These are phyloP conservation scores for Hoplodrina ambigua DNA, from an alignment of 2,888 invertebrate genomes.

Conservation along the genomic window DNA sequence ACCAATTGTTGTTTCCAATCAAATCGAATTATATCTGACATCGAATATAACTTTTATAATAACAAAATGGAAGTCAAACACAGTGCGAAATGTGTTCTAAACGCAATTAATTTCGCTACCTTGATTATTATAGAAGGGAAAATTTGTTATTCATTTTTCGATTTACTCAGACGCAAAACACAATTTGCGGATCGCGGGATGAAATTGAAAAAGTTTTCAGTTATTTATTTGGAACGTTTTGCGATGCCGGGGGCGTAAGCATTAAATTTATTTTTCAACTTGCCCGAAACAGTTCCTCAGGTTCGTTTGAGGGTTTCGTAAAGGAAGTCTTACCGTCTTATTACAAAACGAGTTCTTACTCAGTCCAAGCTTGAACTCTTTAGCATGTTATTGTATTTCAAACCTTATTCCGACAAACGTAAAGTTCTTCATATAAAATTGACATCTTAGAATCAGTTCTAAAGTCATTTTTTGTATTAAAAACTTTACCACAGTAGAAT, in stretches of 20 bases:
- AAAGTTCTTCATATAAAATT: not conserved
- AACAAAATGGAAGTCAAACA: conserved; percentile 50
- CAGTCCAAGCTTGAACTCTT: not conserved
- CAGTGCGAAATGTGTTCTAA: conserved; percentile 64
- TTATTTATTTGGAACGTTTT: conserved; percentile 87
- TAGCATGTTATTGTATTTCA: not conserved
- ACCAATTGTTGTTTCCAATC: conserved; percentile 51
- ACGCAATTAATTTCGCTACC: conserved; percentile 80
- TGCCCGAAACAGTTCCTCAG: conserved; percentile 72
- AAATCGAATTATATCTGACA: conserved; percentile 36
- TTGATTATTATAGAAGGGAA: conserved; percentile 80
- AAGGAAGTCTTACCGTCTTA: conserved; percentile 24
- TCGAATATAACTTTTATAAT: conserved; percentile 30
- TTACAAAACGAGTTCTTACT: not conserved
- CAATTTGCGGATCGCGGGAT: conserved; percentile 87
- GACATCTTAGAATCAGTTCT: not conserved
- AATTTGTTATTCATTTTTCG: conserved; percentile 87
- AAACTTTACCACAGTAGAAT: no score
- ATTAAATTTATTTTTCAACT: conserved; percentile 84
- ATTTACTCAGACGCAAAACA: conserved; percentile 88
- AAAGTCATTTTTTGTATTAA: no score
- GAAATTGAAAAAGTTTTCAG: conserved; percentile 90
- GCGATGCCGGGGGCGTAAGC: conserved; percentile 75
- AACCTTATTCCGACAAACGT: not conserved
- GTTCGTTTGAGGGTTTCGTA: conserved; percentile 38